phyloP scores from a whole-genome alignment of 30 jellyfish, hydroid and myxozoan species.

The Morbakka virulenta region DNA sequence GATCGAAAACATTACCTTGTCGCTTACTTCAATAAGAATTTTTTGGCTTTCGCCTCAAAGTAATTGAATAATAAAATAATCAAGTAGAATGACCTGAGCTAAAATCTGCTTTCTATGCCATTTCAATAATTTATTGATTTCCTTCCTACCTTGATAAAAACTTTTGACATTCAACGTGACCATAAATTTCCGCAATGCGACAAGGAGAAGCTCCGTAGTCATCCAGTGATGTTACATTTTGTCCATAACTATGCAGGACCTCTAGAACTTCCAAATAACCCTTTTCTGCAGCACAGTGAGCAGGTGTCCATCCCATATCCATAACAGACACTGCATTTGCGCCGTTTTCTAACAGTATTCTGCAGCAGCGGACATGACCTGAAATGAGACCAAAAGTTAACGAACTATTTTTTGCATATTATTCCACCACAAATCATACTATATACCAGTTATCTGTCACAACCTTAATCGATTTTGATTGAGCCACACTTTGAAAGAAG shows the following conservation, averaged over 20 bases:
- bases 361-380: slow-evolving; percentile 85
- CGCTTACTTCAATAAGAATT: too few species aligned
- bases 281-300: slow-evolving; percentile 93
- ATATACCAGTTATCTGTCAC: neutral
- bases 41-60: too few species aligned
- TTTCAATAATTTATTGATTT: too few species aligned
- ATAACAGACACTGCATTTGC: slow-evolving; percentile 75
- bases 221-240: slow-evolving; percentile 45
- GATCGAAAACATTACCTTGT: too few species aligned
- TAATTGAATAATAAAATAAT: too few species aligned
- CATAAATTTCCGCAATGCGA: slow-evolving; percentile 63
- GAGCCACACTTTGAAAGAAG: too few species aligned
- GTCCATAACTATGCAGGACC: slow-evolving; percentile 46
- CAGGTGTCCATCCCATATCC: slow-evolving; percentile 91
- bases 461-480: too few species aligned
- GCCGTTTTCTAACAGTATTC: slow-evolving; percentile 67
- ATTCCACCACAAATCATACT: neutral
- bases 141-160: slow-evolving; percentile 62
- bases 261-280: slow-evolving; percentile 62
- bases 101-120: too few species aligned
- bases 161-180: slow-evolving; percentile 61
- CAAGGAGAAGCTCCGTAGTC: slow-evolving; percentile 82
- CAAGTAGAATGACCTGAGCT: too few species aligned
- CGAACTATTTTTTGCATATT: neutral
- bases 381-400: neutral